Percentiles rank a stretch among this genome's conserved stretches.
phyloP scores from a whole-genome alignment of 2,888 invertebrate genomes.

The Caenorhabditis sulstoni region DNA sequence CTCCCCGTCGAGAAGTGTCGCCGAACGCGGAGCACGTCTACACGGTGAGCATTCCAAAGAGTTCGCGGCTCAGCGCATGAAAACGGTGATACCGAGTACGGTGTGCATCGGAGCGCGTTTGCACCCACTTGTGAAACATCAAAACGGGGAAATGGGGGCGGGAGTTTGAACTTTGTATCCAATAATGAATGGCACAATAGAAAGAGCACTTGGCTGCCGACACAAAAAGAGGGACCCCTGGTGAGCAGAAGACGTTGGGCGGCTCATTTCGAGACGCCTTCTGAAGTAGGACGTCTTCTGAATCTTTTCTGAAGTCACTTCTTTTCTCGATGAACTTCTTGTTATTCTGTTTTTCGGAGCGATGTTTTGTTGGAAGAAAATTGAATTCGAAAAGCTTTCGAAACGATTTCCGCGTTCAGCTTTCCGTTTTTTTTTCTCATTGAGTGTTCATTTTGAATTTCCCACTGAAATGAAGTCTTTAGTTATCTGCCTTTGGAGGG shows the following conservation, averaged over 20 bases:
- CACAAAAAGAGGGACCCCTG: slow-evolving; percentile 12
- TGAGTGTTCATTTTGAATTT: no score
- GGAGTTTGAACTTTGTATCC: slow-evolving; percentile 31
- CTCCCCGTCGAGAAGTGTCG: slow-evolving; percentile 10
- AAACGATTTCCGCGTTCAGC: no score
- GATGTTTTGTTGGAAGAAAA: not conserved
- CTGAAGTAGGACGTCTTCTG: no score
- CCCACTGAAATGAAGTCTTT: no score
- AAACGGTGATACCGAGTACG: no score
- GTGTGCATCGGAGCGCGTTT: no score
- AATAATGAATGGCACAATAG: not conserved
- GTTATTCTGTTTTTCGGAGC: not conserved
- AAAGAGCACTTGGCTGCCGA: not conserved
- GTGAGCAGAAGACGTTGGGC: slow-evolving; percentile 10
- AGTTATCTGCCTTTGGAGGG: no score
- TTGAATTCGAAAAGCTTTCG: no score
- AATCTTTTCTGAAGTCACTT: not conserved
- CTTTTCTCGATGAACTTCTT: not conserved
- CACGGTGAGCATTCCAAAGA: slow-evolving; percentile 12
- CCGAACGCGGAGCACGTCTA: slow-evolving; percentile 30
- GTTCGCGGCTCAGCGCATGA: no score
- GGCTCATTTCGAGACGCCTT: not conserved
- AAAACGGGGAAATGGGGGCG: slow-evolving; percentile 19
- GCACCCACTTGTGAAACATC: no score
- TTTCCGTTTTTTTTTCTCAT: no score